Percentiles rank a stretch among this genome's conserved stretches.
Conservation (phyloP, 2,888 invertebrate genomes). For the Autographa gamma region DNA sequence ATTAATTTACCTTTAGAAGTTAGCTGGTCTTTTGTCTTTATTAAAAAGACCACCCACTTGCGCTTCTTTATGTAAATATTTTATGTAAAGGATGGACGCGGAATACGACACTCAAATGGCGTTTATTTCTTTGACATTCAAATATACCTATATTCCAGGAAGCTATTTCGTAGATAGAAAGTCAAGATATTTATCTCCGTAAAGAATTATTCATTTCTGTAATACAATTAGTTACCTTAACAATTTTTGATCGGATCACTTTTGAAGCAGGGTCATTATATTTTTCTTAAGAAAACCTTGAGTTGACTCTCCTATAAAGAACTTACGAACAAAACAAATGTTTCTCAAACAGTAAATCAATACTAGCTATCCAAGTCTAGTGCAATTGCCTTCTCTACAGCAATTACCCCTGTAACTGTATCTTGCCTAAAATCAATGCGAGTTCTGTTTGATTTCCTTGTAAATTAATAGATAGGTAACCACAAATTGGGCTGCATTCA, state of each 20-base stretch:
- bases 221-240: no score
- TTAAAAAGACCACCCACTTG: constrained; percentile 50
- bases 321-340: neutral
- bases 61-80: constrained; percentile 35
- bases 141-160: neutral
- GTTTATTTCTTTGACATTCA: constrained; percentile 23
- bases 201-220: no score
- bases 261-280: no score
- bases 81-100: constrained; percentile 29
- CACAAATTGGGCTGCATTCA: constrained; percentile 16
- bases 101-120: constrained; percentile 38
- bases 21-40: constrained; percentile 49
- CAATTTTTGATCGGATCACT: no score
- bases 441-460: neutral
- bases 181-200: no score
- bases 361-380: constrained; percentile 4
- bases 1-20: constrained; percentile 60
- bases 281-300: no score
- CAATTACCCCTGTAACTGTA: constrained; percentile 21
- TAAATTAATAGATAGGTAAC: constrained; percentile 26
- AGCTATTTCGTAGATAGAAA: no score
- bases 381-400: constrained; percentile 15
- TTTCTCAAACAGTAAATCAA: neutral
- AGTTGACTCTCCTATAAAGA: no score
- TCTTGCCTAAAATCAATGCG: constrained; percentile 14